These are phyloP conservation scores for Hydropotes inermis DNA, from an alignment of 2,113 vertebrate species.

Conservation along the genomic window DNA sequence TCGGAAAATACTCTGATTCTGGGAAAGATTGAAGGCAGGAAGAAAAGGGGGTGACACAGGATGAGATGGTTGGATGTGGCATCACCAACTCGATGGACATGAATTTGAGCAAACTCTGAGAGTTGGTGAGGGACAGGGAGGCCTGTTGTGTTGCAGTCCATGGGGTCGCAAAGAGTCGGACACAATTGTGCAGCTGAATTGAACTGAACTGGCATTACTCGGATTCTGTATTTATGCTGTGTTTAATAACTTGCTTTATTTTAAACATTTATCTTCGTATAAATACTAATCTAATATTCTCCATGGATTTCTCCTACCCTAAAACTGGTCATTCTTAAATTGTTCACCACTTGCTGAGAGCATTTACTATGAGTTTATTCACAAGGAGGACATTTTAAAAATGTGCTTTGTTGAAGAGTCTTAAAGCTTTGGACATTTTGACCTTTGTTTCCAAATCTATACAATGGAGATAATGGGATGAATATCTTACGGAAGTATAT, in stretches of 20 bases:
- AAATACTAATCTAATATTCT: background rate
- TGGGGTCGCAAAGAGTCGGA: background rate
- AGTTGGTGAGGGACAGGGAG: background rate
- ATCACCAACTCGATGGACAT: background rate
- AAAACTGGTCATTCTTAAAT: background rate
- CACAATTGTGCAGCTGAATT: background rate
- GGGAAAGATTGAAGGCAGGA: background rate
- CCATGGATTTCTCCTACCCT: background rate
- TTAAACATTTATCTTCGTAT: background rate
- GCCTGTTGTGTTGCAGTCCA: background rate
- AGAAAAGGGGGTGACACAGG: background rate
- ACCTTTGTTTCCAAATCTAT: background rate
- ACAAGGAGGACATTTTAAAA: background rate
- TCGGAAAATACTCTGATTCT: background rate
- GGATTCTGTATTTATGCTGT: background rate
- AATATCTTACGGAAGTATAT: background rate
- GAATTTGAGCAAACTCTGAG: background rate
- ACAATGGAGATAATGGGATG: background rate
- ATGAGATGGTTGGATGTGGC: background rate
- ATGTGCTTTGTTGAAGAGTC: background rate
- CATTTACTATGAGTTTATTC: background rate
- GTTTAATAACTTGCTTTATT: conserved; percentile 10
- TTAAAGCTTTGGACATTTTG: background rate
- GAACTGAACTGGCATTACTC: background rate
- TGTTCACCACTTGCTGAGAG: background rate